Percentiles rank a stretch among this genome's conserved stretches.
These are phyloP conservation scores for Lemur catta DNA, from an alignment of 2,797 vertebrate genomes.

Conservation along the genomic window DNA sequence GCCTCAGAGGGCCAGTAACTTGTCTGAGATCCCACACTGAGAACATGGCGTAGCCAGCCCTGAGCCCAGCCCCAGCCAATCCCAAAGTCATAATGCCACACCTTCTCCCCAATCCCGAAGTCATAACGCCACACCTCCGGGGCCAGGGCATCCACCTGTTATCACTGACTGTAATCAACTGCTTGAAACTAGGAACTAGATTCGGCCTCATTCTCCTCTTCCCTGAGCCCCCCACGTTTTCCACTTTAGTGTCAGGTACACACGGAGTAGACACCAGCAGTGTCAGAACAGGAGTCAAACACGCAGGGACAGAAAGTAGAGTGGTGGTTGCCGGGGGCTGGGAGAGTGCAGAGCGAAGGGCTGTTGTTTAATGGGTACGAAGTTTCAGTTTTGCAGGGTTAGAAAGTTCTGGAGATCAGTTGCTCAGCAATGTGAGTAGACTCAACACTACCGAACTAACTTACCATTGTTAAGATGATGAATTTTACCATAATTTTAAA, in stretches of 20 bases:
- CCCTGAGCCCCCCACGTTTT: no score
- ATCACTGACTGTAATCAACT: background rate
- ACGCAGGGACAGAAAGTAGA: background rate
- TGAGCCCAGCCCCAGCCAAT: background rate
- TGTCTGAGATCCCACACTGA: background rate
- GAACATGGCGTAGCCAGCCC: background rate
- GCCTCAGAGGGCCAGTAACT: background rate
- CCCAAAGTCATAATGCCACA: background rate
- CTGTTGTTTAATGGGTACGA: fast-evolving
- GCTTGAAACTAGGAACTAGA: background rate
- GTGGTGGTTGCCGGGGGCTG: background rate
- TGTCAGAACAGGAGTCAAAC: background rate
- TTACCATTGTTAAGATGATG: background rate
- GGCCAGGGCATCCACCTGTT: background rate
- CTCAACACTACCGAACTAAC: background rate
- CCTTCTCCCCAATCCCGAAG: background rate
- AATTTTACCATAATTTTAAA: background rate
- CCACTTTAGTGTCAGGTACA: background rate
- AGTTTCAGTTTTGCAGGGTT: background rate
- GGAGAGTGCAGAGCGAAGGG: fast-evolving
- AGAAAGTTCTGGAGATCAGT: background rate
- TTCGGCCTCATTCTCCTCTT: background rate
- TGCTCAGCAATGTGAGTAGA: background rate
- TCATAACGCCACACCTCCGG: background rate
- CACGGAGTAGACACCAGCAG: background rate